Conservation (phyloP, 2,888 invertebrate genomes). For the Eilema caniola region DNA sequence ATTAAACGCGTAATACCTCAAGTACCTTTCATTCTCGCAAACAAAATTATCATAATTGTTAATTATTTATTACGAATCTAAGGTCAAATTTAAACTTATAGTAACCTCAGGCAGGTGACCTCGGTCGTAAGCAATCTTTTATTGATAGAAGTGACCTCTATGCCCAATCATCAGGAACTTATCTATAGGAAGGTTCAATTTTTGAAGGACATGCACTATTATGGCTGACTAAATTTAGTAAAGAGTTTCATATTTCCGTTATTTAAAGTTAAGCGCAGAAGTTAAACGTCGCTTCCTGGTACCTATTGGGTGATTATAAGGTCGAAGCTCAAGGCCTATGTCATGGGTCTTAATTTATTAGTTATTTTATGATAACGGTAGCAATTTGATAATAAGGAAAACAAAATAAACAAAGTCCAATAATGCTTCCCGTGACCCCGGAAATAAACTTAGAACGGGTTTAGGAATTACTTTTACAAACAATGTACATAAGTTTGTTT, state of each 20-base stretch:
- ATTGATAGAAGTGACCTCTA: constrained; percentile 42
- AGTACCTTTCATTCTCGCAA: background rate
- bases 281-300: background rate
- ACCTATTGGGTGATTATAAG: too few relatives aligned
- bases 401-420: background rate
- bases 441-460: background rate
- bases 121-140: constrained; percentile 31
- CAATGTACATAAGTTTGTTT: too few relatives aligned
- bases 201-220: constrained; percentile 20
- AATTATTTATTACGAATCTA: constrained; percentile 29
- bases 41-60: constrained; percentile 18
- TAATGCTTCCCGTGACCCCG: background rate
- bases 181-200: constrained; percentile 30
- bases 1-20: too few relatives aligned
- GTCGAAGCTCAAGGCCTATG: background rate
- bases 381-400: background rate
- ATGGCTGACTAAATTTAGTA: background rate
- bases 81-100: constrained; percentile 40
- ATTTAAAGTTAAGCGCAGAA: constrained; percentile 1
- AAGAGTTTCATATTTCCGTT: background rate
- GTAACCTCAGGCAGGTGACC: constrained; percentile 31
- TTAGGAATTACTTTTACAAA: too few relatives aligned
- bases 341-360: background rate
- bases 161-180: constrained; percentile 29
- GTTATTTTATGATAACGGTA: background rate